Base-by-base conservation (phyloP, 2,113 vertebrate species). In the Eclectus roratus region DNA sequence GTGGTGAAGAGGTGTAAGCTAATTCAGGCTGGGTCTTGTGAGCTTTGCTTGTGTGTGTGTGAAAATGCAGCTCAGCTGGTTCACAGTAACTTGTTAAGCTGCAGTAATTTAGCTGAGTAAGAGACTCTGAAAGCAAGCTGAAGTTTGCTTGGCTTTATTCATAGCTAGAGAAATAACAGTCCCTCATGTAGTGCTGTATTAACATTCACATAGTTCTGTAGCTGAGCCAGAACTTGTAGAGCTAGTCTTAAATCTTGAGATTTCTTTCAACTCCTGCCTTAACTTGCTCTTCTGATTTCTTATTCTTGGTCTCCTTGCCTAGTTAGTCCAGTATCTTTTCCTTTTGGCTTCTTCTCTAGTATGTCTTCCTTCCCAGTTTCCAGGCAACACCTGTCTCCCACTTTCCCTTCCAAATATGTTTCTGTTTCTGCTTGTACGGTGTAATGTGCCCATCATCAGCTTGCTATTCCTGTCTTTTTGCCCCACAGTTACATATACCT, bases 401-500 rank as follows among this genome's bases (percentile, higher is more conserved):
- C 85, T 93, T 93, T 43, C 68, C 4, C 17, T 81, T 33, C 56
- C 70, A 68, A 87, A 71, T 80, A 43, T 13, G 43, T 94, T 88
- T 93, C 70, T 94, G 85, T 95, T 90, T 89, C 91, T 89, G 65
- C 94, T 81, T 80, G 93, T 94, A 35, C 70, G 81, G 69, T 95
- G 94, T 93, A 61, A n/a, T 86, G 83, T 92, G 93, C 35, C 77
- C 39, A 81, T 95, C 80, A 89, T 87, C 37, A 92, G 60, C 91
- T 93, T 80, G 55, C 63, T 86, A 4, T 81, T 92, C 70, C 53
- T 66, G 78, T 79, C 73, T 72, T 84, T 84, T 82, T 94, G 84
- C 84, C 86, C 47, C 72, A 60, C 72, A 50, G 52, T 89, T 70
- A 64, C 53, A 18, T 61, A 50, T 2, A 37, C 84, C n/a, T 87